Evolutionary conservation across 2,797 vertebrate species (phyloP).

Genomic region (Semotilus atromaculatus): DNA sequence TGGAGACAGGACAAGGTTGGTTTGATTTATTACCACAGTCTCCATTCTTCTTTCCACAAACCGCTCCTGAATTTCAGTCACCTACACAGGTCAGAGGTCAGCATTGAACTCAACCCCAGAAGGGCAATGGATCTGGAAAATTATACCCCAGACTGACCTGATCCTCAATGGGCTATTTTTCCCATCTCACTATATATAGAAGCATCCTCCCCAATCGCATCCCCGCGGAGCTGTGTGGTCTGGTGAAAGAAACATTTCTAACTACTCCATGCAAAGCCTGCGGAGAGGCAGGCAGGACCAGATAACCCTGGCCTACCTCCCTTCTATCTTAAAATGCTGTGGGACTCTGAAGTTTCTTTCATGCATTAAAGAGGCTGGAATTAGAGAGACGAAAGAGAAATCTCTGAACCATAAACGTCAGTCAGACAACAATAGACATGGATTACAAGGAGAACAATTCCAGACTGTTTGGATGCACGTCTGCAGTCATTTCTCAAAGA

Average conservation of each 20-base stretch:
- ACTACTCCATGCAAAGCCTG: constrained; percentile 52
- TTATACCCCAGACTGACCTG: constrained; percentile 48
- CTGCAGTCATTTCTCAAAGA: constrained; percentile 42
- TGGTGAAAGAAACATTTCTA: constrained; percentile 67
- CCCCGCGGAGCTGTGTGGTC: constrained; percentile 49
- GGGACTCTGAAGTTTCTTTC: constrained; percentile 43
- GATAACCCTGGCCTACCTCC: constrained; percentile 63
- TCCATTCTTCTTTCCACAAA: constrained; percentile 57
- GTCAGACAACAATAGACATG: constrained; percentile 55
- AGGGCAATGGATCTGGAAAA: constrained; percentile 64
- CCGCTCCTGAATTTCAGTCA: constrained; percentile 71
- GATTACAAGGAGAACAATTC: constrained; percentile 49
- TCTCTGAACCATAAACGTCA: constrained; percentile 57
- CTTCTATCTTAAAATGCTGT: constrained; percentile 58
- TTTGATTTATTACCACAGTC: constrained; percentile 76
- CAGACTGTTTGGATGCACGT: constrained; percentile 50
- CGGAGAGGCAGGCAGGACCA: constrained; percentile 51
- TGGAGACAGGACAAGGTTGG: constrained; percentile 52
- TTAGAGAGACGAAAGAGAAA: constrained; percentile 48
- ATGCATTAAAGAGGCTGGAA: constrained; percentile 53
- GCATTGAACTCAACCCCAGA: constrained; percentile 59
- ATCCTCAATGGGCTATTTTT: constrained; percentile 57
- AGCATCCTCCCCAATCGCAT: constrained; percentile 58
- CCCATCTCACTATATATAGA: constrained; percentile 48
- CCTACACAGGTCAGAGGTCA: constrained; percentile 72